Evolutionary conservation across 2,888 invertebrate genomes (phyloP).

Genomic region (Catocala fraxini): DNA sequence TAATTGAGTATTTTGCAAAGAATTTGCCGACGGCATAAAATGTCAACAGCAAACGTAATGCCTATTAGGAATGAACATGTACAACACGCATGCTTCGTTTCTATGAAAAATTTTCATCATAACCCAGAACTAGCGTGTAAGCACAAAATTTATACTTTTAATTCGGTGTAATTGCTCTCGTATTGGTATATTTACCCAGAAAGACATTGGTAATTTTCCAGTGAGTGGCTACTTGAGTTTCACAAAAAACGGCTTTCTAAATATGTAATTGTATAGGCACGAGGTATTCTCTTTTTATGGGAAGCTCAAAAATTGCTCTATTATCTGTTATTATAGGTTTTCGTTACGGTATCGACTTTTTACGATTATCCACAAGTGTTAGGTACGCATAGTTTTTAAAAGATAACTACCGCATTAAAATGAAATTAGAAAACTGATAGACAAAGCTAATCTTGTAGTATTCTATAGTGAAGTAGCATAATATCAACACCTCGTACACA

Average conservation of each 20-base stretch:
- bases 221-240: background rate
- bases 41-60: background rate
- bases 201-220: conserved; percentile 15
- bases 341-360: background rate
- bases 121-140: conserved; percentile 17
- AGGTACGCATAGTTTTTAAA: too few relatives aligned
- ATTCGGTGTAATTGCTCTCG: conserved; percentile 22
- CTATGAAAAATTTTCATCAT: conserved; percentile 37
- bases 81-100: conserved; percentile 28
- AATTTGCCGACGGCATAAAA: background rate
- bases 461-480: too few relatives aligned
- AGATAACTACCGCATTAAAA: too few relatives aligned
- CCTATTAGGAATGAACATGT: too few relatives aligned
- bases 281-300: background rate
- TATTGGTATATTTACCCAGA: conserved; percentile 18
- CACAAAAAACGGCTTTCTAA: conserved; percentile 6
- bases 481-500: too few relatives aligned
- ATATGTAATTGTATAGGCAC: background rate
- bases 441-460: too few relatives aligned
- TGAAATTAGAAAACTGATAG: too few relatives aligned
- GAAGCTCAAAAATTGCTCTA: background rate
- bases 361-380: background rate
- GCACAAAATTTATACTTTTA: conserved; percentile 26
- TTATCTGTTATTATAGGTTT: background rate
- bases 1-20: background rate